Evolutionary conservation across 64 coral and sea anemone genomes (phyloP).

Genomic region (Dendrophyllia cribrosa): DNA sequence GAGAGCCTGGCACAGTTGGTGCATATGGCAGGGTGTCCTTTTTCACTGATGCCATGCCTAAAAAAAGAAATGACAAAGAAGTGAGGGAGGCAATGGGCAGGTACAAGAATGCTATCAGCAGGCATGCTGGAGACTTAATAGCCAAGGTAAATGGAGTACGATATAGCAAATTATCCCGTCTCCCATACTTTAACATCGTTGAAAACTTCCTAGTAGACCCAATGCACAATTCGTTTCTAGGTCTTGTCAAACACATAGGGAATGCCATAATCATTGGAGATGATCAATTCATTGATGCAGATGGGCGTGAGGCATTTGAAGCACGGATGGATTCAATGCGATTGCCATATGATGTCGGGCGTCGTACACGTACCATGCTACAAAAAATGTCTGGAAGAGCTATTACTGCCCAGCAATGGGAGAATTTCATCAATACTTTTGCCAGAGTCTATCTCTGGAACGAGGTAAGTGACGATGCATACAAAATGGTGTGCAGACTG

Average conservation of each 20-base stretch:
- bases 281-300: background rate
- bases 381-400: slow-evolving; percentile 17
- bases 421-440: slow-evolving; percentile 26
- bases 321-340: background rate
- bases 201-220: slow-evolving; percentile 35
- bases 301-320: background rate
- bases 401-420: slow-evolving; percentile 33
- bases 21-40: slow-evolving; percentile 18
- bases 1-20: slow-evolving; percentile 34
- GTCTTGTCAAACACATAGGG: slow-evolving; percentile 33
- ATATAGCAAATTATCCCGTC: slow-evolving; percentile 16
- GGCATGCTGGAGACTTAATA: background rate
- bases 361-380: slow-evolving; percentile 1
- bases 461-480: slow-evolving; percentile 2
- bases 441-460: slow-evolving; percentile 29
- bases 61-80: background rate
- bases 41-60: slow-evolving; percentile 9
- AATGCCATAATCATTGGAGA: slow-evolving; percentile 14
- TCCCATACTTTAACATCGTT: slow-evolving; percentile 44
- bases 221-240: slow-evolving; percentile 37
- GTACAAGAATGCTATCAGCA: background rate
- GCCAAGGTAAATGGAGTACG: slow-evolving; percentile 42
- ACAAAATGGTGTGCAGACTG: background rate
- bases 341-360: slow-evolving; percentile 44
- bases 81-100: background rate